Evolutionary conservation across 2,888 invertebrate genomes (phyloP), one percentile per base, ranked within the genome.

Genomic region (Artemia sinica): DNA sequence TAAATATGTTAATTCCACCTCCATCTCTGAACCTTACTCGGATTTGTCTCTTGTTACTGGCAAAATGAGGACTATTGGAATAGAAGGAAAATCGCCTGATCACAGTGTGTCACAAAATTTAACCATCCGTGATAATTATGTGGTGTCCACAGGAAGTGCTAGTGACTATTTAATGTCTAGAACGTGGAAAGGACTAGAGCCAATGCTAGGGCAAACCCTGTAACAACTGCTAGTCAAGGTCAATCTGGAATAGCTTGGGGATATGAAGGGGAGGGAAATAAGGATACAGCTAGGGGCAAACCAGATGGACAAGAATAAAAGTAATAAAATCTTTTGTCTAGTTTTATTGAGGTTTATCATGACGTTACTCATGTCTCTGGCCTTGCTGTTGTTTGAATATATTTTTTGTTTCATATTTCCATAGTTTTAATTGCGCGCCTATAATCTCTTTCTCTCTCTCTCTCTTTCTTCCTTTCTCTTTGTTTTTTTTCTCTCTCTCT

Each of bases 181-280:
- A 74, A 84, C 85, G 4, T 95, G 94, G 93, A 84, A 84, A 75
- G 95, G 95, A 0, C 80, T 95, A 68, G 88, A 93, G 74, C 89
- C 87, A 74, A 84, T 86, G 72, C 77, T 90, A 63, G 91, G 90
- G 0, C 81, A 86, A 75, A 86, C 84, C 1, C 85, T 68, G 85
- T 87, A 0, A 83, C 83, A 71, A 77, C 82, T 71, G 84, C 87
- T 8, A 82, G 83, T 72, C 82, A 85, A 73, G 93, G 93, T 0
- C 81, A 86, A 13, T 82, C 79, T 73, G 93, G 93, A 0, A 85
- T 91, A 74, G 87, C 93, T 0, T 80, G 76, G 68, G 74, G 74
- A 11, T 80, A 80, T 72, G 73, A 72, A 66, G 69, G 70, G 48
- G 75, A 75, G 66, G 70, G 67, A 28, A 14, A 41, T 2, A 41